Conservation (phyloP, 1,140 invertebrate species). For the Penaeus chinensis region DNA sequence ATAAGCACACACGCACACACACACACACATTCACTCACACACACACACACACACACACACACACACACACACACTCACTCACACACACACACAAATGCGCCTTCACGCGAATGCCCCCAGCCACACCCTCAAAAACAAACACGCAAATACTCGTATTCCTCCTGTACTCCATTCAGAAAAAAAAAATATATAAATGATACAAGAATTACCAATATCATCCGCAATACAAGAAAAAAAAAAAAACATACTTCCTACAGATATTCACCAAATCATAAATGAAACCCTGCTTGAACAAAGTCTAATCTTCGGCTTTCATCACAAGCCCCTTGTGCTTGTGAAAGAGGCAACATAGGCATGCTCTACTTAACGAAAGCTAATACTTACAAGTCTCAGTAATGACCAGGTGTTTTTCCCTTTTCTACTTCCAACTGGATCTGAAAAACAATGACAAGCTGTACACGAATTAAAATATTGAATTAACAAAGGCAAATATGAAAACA, state of each 20-base stretch:
- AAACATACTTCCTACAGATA: too few relatives aligned
- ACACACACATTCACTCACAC: background rate
- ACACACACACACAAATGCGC: constrained; percentile 40
- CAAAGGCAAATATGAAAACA: background rate
- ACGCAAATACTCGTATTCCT: too few relatives aligned
- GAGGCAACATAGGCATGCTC: too few relatives aligned
- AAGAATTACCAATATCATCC: too few relatives aligned
- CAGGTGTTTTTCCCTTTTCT: constrained; percentile 73
- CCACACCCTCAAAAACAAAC: background rate
- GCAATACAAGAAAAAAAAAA: too few relatives aligned
- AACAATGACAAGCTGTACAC: constrained; percentile 63
- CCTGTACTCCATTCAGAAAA: too few relatives aligned
- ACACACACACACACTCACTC: background rate
- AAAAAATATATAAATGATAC: too few relatives aligned
- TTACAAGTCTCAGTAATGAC: constrained; percentile 68
- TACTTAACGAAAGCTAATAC: constrained; percentile 2
- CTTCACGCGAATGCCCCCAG: background rate
- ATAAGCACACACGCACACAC: constrained; percentile 2
- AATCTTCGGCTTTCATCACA: too few relatives aligned
- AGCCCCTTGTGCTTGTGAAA: too few relatives aligned
- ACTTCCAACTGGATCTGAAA: constrained; percentile 65
- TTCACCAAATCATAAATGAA: too few relatives aligned
- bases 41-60: background rate
- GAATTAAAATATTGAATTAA: constrained; percentile 49
- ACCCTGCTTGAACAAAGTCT: too few relatives aligned